Base-by-base conservation (phyloP, 1,140 invertebrate species). In the Euwallacea similis region DNA sequence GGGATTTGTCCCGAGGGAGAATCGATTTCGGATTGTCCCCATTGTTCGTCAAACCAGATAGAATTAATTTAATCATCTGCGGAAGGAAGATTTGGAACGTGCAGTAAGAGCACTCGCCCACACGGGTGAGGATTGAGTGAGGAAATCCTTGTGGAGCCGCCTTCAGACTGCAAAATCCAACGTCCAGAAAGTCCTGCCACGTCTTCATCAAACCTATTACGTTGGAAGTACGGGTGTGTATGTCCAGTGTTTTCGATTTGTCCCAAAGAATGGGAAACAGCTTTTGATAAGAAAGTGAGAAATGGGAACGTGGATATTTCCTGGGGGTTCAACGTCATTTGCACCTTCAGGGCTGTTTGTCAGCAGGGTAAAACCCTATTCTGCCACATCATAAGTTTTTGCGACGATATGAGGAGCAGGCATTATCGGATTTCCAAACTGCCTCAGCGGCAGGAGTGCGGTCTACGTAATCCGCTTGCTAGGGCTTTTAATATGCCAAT, bases 161-260 rank as follows among this genome's bases (percentile, higher is more conserved):
- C 60, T 87, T 90, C 69, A 86, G 90, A 47, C 87, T 90, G 69
- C 84, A 87, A 6, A 87, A 89, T 80, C 89, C 89, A 0, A 87
- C 85, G 69, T 76, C 81, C 61, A 84, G 83, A 3, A 85, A 81
- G 73, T 84, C 85, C n/a, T 80, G 88, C 73, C 83, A 63, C 87
- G 87, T 69, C 13, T 89, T 87, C 69, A 79, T 86, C 0, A 81
- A 85, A 43, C 87, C 88, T 0, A 83, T 89, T 16, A 81, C 82
- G 0, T 73, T 76, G 9, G 75, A 79, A n/a, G 86, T 89, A n/a
- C 89, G 88, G 88, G 78, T 83, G 7, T 79, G 83, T 55, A 82
- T 84, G 41, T 76, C 78, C 7, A 53, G 78, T 2, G n/a, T 80
- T 4, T 80, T 77, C 1, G 78, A 83, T 2, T 56, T 79, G 2